phyloP scores from a whole-genome alignment of 2,113 vertebrate species.

The Aldabrachelys gigantea region DNA sequence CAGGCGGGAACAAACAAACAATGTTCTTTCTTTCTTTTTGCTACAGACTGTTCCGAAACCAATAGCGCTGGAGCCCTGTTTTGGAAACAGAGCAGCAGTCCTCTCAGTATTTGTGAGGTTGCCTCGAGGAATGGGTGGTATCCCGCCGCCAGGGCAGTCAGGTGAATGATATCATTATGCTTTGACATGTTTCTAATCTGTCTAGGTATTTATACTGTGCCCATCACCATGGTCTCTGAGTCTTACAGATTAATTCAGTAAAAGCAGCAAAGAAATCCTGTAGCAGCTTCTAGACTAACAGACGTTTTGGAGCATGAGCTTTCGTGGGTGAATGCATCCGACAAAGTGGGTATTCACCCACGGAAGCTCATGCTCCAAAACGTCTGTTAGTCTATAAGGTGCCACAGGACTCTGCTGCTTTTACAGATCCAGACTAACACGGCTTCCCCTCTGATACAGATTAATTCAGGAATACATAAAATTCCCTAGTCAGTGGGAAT shows the following conservation, averaged over 20 bases:
- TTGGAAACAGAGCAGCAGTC: constrained; percentile 96
- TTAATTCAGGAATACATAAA: background rate
- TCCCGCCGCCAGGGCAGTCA: constrained; percentile 97
- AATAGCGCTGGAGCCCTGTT: constrained; percentile 97
- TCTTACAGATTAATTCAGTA: background rate
- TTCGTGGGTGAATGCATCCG: too few species aligned
- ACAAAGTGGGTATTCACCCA: too few species aligned
- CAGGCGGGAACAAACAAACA: accelerated
- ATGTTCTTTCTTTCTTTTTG: background rate
- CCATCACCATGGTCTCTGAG: accelerated
- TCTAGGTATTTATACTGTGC: background rate
- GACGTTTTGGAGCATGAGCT: too few species aligned
- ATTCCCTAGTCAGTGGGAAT: background rate
- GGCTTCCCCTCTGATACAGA: too few species aligned
- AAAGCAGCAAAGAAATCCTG: too few species aligned
- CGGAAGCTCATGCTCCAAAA: too few species aligned
- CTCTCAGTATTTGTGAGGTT: constrained; percentile 97
- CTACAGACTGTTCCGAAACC: constrained; percentile 93
- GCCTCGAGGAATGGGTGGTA: constrained; percentile 92
- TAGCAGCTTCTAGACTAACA: too few species aligned
- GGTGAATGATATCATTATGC: constrained; percentile 75
- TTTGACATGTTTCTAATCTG: background rate
- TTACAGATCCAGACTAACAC: too few species aligned
- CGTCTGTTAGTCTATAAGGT: too few species aligned
- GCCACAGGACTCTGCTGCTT: too few species aligned